These are phyloP conservation scores for Brachionus sp. DNA, from an alignment of 1,140 invertebrate genomes.

Conservation along the genomic window DNA sequence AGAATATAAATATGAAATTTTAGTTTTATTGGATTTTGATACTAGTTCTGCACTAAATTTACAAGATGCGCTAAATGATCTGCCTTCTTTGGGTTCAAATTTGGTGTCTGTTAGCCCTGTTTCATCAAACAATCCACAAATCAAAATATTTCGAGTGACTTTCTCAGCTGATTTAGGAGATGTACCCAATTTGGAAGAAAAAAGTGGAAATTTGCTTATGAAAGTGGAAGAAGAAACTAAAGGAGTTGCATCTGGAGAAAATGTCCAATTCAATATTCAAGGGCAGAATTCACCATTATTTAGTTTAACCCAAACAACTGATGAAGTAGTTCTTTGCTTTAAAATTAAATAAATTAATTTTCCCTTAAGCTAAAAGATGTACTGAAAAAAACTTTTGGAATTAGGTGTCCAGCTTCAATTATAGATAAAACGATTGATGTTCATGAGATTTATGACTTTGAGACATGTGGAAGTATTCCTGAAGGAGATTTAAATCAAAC, in stretches of 20 bases:
- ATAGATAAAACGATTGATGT: background rate
- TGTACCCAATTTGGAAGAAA: conserved; percentile 11
- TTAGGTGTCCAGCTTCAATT: conserved; percentile 13
- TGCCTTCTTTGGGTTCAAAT: background rate
- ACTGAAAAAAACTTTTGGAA: conserved; percentile 15
- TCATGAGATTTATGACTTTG: conserved; percentile 13
- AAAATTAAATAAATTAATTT: background rate
- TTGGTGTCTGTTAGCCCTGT: background rate
- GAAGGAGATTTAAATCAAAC: background rate
- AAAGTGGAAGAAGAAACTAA: background rate
- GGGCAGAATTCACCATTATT: background rate
- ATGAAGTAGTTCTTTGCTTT: background rate
- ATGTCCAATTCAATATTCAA: background rate
- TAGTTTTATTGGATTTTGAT: conserved; percentile 9
- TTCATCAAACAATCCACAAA: background rate
- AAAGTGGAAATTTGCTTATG: background rate
- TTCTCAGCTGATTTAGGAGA: background rate
- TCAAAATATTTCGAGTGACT: background rate
- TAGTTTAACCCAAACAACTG: background rate
- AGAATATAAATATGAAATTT: background rate
- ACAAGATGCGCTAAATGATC: conserved; percentile 30
- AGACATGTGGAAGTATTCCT: background rate
- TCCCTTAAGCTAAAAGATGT: background rate
- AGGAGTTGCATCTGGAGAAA: background rate
- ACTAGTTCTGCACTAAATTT: background rate